Evolutionary conservation across 2,113 vertebrate genomes (phyloP), one percentile per base, ranked within the genome.

Genomic region (Ursus arctos): DNA sequence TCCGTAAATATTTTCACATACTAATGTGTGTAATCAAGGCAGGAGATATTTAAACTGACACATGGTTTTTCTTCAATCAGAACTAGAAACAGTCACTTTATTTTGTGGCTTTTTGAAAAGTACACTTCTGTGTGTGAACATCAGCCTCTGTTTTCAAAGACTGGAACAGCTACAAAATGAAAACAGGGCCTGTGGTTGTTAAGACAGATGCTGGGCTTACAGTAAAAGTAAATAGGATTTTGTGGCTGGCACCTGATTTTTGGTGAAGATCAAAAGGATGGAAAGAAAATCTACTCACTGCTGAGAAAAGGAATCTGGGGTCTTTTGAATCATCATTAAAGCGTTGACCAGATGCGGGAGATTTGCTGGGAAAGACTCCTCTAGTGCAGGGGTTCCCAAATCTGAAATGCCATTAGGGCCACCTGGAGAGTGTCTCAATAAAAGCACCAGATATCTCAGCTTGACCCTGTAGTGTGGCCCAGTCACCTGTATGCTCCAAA

Each of bases 51-150:
- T 92, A 95, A 92, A 28, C 79, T 69, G 86, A 95, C 81, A 79
- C 88, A 93, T 85, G 81, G 40, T 67, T 96, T 96, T 92, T 74
- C 43, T 90, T 91, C 89, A 87, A 26, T 96, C 69, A 74, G 83
- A 97, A 65, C 36, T 47, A 94, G 79, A 93, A 98, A 83, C 85
- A 95, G 94, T 93, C 49, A 24, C 63, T 97, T 93, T 93, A 72
- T 98, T 95, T 96, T 95, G 92, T 97, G 97, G 86, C 67, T 96
- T 96, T 94, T 49, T 94, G 76, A 89, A 95, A 89, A 96, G 86
- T 80, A 90, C 19, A 63, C 33, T 57, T 92, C 19, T 71, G 79
- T 94, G 89, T 97, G 90, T 96, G 94, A 92, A 81, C 63, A 80
- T 76, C 51, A 86, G 81, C 63, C 92, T 88, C 92, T 69, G 77